Percentiles rank a stretch among this genome's conserved stretches.
phyloP scores from a whole-genome alignment of 1,140 invertebrate genomes.

The Microplitis demolitor region DNA sequence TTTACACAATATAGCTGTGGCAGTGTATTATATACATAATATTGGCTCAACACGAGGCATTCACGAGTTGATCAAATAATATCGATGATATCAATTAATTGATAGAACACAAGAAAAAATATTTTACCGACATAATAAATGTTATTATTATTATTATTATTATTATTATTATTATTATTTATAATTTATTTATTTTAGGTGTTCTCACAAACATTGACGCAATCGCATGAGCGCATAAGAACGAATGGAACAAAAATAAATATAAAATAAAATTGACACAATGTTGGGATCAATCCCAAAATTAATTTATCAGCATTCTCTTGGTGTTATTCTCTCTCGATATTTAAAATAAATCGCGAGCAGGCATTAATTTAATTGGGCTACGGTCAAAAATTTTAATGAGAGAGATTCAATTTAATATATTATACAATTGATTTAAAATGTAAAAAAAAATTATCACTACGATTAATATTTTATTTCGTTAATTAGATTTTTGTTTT shows the following conservation, averaged over 20 bases:
- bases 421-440: neutral
- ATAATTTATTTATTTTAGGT: neutral
- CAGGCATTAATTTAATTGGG: neutral
- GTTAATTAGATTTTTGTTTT: neutral
- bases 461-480: neutral
- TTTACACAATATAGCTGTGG: slow-evolving; percentile 5
- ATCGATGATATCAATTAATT: no score
- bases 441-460: neutral
- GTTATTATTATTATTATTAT: no score
- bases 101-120: neutral
- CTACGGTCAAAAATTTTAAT: neutral
- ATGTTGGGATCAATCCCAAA: neutral
- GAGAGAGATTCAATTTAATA: slow-evolving; percentile 10
- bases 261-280: neutral
- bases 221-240: neutral
- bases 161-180: neutral
- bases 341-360: neutral
- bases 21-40: slow-evolving; percentile 17
- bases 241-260: neutral
- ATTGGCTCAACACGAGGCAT: neutral
- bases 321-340: neutral
- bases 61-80: neutral
- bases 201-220: neutral
- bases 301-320: neutral
- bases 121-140: neutral